Evolutionary conservation across 1,140 invertebrate species (phyloP), one percentile per base, ranked within the genome.

Genomic region (Drosophila arawakana): DNA sequence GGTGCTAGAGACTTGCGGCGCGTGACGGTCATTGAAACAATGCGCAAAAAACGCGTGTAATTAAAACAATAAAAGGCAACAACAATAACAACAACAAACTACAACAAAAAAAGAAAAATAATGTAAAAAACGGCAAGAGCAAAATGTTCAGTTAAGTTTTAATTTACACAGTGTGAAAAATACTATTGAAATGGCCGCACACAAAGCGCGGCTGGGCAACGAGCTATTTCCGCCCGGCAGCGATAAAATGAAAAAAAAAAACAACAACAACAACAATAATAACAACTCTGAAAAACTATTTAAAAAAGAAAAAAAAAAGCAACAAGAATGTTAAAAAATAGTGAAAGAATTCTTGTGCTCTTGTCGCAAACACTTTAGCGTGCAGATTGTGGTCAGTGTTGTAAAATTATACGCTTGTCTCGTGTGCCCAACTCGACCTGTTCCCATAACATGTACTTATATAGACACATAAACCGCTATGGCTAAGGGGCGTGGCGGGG

Each of bases 111-210:
- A 10, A 54, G 30, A 9, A 65, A 15, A 55, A 34, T 7, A 57
- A 50, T 18, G 21, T 13, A 41, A 52, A 60, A 30, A 47, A 54
- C 52, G 50, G 50, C 65, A 74, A 52, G 35, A 80, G 55, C 57
- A 86, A 81, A 86, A 76, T 82, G 82, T 88, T 78, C 80, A 83
- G 83, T 86, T 86, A 83, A 86, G 83, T 86, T 86, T 86, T 86
- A 88, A 88, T 86, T 88, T 83, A 80, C 83, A 86, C 80, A 86
- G 83, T 88, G 83, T 86, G 84, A 86, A 86, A 83, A 88, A 88
- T 80, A 82, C 82, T 88, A 79, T 88, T 85, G 82, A 82, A 85
- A 85, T 78, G 82, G 79, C 78, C 75, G 71, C 59, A 55, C 76
- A 80, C 68, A 80, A 78, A 76, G 76, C 70, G 76, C 65, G 60